phyloP scores from a whole-genome alignment of 2,797 vertebrate genomes.

The Sphenodon punctatus region DNA sequence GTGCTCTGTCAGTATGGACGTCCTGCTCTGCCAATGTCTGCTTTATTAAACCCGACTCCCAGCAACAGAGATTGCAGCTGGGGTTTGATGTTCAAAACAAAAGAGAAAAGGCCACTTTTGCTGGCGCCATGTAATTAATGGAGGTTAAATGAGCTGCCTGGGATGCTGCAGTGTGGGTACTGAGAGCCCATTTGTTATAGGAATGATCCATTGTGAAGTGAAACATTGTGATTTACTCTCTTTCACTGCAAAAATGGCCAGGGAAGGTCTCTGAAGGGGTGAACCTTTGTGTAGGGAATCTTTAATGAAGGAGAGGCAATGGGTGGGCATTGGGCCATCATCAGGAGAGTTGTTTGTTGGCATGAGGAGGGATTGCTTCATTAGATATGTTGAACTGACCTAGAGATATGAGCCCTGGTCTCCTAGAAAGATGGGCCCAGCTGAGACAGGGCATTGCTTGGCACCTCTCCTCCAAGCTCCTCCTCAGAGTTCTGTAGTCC shows the following conservation, averaged over 20 bases:
- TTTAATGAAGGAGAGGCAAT: accelerated
- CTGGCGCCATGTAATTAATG: conserved; percentile 22
- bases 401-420: neutral
- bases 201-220: conserved; percentile 26
- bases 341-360: neutral
- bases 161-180: neutral
- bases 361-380: neutral
- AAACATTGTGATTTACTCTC: conserved; percentile 14
- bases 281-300: neutral
- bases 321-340: accelerated
- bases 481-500: accelerated
- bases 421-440: neutral
- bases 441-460: neutral
- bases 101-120: neutral
- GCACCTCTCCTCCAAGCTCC: neutral
- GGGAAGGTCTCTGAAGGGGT: neutral
- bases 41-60: neutral
- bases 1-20: accelerated
- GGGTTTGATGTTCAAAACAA: neutral
- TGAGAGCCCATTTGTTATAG: conserved; percentile 23
- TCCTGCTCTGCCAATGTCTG: neutral
- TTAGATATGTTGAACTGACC: neutral
- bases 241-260: conserved; percentile 28
- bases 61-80: neutral
- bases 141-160: conserved; percentile 4